Percentiles rank a stretch among this genome's conserved stretches.
Conservation (phyloP, 2,113 vertebrate genomes). For the Rhinoptilus africanus region DNA sequence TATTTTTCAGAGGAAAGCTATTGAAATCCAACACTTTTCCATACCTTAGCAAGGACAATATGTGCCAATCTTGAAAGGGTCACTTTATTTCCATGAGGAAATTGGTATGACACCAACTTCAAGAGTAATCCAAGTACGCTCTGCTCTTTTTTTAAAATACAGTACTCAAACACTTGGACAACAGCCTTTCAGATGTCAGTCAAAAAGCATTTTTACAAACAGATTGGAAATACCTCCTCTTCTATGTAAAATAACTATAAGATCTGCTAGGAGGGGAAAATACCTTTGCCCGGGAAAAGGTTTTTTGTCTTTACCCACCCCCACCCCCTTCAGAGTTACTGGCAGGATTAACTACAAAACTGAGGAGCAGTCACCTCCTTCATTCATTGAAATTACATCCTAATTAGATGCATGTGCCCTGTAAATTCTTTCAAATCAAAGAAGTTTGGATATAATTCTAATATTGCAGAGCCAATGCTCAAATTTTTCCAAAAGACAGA, state of each 20-base stretch:
- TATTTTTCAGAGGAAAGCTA: not conserved
- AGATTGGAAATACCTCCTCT: not conserved
- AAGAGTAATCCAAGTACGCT: not conserved
- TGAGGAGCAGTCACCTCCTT: not conserved
- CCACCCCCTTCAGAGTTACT: not conserved
- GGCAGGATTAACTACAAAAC: not conserved
- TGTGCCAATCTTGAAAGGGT: not conserved
- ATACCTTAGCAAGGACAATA: not conserved
- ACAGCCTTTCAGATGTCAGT: not conserved
- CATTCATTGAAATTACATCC: not conserved
- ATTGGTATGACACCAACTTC: not conserved
- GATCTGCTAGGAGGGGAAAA: not conserved
- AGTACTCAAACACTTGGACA: not conserved
- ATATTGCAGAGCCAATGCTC: not conserved
- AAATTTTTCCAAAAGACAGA: not conserved
- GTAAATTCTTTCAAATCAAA: not conserved
- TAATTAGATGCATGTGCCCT: not conserved
- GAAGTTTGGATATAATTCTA: not conserved
- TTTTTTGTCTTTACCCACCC: accelerated
- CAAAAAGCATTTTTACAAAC: not conserved
- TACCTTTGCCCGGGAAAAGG: not conserved
- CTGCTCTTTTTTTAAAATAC: not conserved
- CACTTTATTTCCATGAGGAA: not conserved
- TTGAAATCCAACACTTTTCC: not conserved
- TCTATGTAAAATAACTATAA: not conserved